Evolutionary conservation across 2,888 invertebrate genomes (phyloP).

Genomic region (Andricus quercusramuli): DNA sequence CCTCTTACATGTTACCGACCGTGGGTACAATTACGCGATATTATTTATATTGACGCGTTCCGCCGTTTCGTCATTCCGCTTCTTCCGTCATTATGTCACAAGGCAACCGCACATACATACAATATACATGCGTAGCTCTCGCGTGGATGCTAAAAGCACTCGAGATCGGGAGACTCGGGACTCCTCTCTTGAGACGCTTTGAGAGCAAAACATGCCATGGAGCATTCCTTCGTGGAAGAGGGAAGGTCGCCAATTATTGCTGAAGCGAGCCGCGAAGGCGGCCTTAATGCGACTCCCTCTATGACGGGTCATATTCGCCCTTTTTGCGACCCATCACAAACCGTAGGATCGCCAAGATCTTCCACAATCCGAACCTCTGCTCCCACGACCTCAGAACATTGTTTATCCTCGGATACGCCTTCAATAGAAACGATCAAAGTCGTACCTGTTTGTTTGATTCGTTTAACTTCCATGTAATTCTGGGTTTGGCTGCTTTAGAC

Average conservation of each 20-base stretch:
- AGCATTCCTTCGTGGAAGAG: constrained; percentile 76
- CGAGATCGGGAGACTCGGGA: constrained; percentile 20
- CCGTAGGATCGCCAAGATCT: constrained; percentile 43
- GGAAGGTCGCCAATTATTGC: constrained; percentile 76
- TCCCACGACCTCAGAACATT: constrained; percentile 46
- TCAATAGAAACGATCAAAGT: no score
- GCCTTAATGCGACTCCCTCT: constrained; percentile 68
- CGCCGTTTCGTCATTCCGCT: constrained; percentile 57
- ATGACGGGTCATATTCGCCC: constrained; percentile 70
- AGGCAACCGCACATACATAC: constrained; percentile 47
- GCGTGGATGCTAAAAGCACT: constrained; percentile 14
- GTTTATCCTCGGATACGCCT: not conserved
- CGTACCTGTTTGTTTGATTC: no score
- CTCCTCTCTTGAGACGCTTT: constrained; percentile 26
- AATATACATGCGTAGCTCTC: constrained; percentile 23
- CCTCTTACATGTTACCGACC: constrained; percentile 56
- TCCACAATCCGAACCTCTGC: constrained; percentile 43
- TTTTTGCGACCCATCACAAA: constrained; percentile 55
- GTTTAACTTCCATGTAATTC: no score
- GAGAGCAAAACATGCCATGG: constrained; percentile 62
- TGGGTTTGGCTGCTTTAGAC: no score
- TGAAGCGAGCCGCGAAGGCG: constrained; percentile 67
- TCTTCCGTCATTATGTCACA: constrained; percentile 59
- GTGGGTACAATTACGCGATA: constrained; percentile 61
- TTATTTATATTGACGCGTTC: constrained; percentile 64